A percentile compares a stretch with the other conserved stretches of the same genome.
Evolutionary conservation across 2,797 vertebrate species (phyloP).

Genomic region (Tangara arthus): DNA sequence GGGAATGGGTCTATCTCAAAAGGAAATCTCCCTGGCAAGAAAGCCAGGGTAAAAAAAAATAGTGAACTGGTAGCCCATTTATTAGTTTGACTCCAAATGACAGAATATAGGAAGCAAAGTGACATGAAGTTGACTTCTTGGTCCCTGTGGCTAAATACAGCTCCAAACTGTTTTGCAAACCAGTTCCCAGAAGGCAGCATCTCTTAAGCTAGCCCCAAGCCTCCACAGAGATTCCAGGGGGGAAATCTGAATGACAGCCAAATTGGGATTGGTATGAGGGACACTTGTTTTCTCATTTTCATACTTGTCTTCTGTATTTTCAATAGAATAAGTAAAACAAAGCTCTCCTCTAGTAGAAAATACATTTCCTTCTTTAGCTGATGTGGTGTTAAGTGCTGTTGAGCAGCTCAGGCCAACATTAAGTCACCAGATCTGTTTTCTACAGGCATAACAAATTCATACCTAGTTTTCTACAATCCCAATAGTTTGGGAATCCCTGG

Average conservation of each 20-base stretch:
- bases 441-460: neutral
- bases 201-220: neutral
- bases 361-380: neutral
- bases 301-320: neutral
- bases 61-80: neutral
- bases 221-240: neutral
- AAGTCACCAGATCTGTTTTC: neutral
- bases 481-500: neutral
- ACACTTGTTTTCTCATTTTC: neutral
- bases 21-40: neutral
- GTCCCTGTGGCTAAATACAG: neutral
- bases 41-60: neutral
- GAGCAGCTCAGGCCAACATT: neutral
- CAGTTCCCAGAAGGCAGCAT: neutral
- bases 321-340: neutral
- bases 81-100: neutral
- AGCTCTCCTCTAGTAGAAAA: neutral
- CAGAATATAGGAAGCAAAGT: neutral
- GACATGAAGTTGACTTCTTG: neutral
- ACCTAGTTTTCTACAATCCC: neutral
- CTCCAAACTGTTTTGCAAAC: neutral
- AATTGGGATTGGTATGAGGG: neutral
- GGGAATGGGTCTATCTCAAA: neutral
- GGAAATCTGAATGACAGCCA: neutral
- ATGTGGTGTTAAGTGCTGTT: neutral